A percentile compares a stretch with the other conserved stretches of the same genome.
Conservation (phyloP, 2,797 vertebrate genomes). For the Astyanax mexicanus region DNA sequence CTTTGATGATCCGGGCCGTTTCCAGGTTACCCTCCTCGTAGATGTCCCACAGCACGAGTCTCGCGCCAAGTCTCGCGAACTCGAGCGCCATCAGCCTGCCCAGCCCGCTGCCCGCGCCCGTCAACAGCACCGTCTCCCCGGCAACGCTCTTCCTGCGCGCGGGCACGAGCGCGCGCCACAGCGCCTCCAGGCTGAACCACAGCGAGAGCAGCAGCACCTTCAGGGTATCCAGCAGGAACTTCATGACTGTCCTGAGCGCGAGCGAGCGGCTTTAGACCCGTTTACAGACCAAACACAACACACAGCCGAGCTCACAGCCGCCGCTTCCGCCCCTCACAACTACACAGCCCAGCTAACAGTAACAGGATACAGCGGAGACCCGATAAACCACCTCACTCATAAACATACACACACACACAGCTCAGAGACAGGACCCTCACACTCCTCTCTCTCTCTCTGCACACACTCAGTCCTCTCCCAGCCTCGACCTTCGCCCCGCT, state of each 20-base stretch:
- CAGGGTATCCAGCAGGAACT: conserved; percentile 66
- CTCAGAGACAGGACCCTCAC: background rate
- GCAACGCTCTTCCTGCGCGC: conserved; percentile 69
- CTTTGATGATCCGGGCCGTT: conserved; percentile 66
- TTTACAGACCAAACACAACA: too few relatives aligned
- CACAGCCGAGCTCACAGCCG: background rate
- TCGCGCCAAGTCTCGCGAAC: conserved; percentile 73
- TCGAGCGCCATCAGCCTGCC: conserved; percentile 75
- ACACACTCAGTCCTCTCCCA: background rate
- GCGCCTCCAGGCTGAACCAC: conserved; percentile 64
- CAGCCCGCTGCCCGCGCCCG: conserved; percentile 77
- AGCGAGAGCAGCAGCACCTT: conserved; percentile 61
- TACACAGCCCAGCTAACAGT: background rate
- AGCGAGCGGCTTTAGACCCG: background rate
- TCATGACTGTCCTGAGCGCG: conserved; percentile 60
- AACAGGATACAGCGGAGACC: background rate
- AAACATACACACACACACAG: too few relatives aligned
- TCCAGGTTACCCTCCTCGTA: conserved; percentile 76
- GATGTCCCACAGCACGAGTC: conserved; percentile 81
- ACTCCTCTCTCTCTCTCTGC: background rate
- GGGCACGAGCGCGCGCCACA: conserved; percentile 63
- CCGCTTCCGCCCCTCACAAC: background rate
- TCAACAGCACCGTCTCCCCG: conserved; percentile 81
- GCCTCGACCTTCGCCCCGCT: conserved; percentile 29
- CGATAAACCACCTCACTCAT: too few relatives aligned